Conservation (phyloP, 2,888 invertebrate species). For the Microplitis manilae region DNA sequence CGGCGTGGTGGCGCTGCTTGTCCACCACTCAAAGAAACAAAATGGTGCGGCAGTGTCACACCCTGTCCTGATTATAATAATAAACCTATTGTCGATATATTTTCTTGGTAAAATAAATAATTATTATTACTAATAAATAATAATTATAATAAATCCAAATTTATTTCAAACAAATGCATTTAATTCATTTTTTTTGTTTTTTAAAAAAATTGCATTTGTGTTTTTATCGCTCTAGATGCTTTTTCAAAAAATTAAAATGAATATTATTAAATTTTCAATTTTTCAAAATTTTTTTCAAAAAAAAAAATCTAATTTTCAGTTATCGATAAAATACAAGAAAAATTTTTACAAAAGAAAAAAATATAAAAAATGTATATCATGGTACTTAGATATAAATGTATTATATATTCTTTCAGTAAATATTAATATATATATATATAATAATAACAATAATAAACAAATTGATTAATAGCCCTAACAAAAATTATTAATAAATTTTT, state of each 20-base stretch:
- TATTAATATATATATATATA: constrained; percentile 8
- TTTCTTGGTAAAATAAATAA: constrained; percentile 45
- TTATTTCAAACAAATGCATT: background rate
- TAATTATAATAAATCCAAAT: background rate
- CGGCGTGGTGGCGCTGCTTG: constrained; percentile 87
- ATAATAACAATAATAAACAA: constrained; percentile 54
- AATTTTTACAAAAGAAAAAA: constrained; percentile 33
- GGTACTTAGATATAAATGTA: constrained; percentile 66
- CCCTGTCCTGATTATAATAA: constrained; percentile 74
- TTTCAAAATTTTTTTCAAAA: background rate
- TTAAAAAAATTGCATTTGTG: background rate
- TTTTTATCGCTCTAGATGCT: background rate
- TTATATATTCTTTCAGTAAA: constrained; percentile 57
- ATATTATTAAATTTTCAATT: too few species aligned
- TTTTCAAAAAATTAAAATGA: too few species aligned
- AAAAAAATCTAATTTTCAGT: constrained; percentile 7
- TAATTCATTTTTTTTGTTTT: background rate
- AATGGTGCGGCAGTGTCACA: constrained; percentile 88
- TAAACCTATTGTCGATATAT: constrained; percentile 46
- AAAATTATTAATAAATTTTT: background rate
- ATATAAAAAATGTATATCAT: constrained; percentile 56
- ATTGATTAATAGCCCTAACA: constrained; percentile 31
- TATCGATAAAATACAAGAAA: constrained; percentile 38
- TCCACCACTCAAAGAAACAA: constrained; percentile 86
- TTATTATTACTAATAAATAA: background rate